phyloP scores from a whole-genome alignment of 2,113 vertebrate species.

The Bagarius yarrelli region DNA sequence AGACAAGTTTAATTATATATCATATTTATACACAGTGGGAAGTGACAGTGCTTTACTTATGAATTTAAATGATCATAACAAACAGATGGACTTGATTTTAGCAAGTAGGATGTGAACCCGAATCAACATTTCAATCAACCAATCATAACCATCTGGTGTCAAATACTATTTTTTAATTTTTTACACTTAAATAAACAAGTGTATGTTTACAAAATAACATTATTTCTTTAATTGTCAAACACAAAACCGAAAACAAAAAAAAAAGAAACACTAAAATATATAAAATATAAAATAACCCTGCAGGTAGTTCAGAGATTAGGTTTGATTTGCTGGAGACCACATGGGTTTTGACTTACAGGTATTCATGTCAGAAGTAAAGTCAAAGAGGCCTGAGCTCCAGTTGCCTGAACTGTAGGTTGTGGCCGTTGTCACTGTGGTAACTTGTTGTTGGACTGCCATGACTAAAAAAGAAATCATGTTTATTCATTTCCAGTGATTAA shows the following conservation, averaged over 20 bases:
- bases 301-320: background rate
- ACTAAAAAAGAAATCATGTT: conserved; percentile 10
- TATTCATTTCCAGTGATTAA: background rate
- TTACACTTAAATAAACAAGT: too few relatives aligned
- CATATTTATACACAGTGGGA: too few relatives aligned
- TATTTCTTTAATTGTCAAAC: background rate
- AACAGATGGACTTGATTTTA: too few relatives aligned
- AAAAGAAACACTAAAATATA: background rate
- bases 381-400: conserved; percentile 66
- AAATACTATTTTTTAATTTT: too few relatives aligned
- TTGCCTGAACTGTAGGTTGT: background rate
- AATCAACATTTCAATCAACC: too few relatives aligned
- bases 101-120: too few relatives aligned
- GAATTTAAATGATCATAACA: too few relatives aligned
- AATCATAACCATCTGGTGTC: too few relatives aligned
- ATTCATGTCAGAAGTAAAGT: conserved; percentile 64
- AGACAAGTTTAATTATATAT: too few relatives aligned
- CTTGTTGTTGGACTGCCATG: conserved; percentile 59
- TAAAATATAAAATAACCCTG: too few relatives aligned
- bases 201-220: background rate
- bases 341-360: conserved; percentile 63
- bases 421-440: conserved; percentile 23
- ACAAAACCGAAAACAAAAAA: too few relatives aligned
- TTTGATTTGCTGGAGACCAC: background rate
- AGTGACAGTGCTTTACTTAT: too few relatives aligned